Evolutionary conservation across 2,797 vertebrate species (phyloP).

Genomic region (Falco biarmicus): DNA sequence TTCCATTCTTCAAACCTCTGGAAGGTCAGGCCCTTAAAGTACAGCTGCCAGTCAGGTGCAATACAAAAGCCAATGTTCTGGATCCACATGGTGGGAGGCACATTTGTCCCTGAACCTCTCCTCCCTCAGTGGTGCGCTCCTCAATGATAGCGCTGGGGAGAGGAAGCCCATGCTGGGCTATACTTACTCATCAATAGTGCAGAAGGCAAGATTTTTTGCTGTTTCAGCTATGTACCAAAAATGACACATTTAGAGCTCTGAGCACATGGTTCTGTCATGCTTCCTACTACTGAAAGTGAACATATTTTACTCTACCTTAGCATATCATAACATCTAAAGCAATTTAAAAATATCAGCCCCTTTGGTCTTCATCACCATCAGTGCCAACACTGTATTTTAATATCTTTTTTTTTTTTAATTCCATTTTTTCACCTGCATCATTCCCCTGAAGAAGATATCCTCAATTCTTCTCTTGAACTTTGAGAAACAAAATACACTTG

Average conservation of each 20-base stretch:
- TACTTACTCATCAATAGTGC: neutral
- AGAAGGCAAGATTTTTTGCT: neutral
- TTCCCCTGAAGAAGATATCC: neutral
- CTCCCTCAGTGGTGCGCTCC: neutral
- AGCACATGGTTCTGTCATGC: neutral
- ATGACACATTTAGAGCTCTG: neutral
- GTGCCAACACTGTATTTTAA: neutral
- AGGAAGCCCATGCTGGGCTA: neutral
- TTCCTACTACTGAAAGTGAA: neutral
- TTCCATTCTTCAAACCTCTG: neutral
- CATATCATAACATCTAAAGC: neutral
- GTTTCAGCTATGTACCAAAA: neutral
- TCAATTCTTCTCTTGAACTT: neutral
- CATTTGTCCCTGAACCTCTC: neutral
- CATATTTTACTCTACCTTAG: neutral
- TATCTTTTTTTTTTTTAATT: neutral
- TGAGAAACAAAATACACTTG: neutral
- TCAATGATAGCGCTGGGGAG: neutral
- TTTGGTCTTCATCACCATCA: neutral
- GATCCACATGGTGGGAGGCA: neutral
- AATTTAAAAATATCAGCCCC: neutral
- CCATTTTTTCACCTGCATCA: neutral
- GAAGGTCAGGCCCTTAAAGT: neutral
- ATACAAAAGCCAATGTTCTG: neutral
- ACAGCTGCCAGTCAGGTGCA: neutral